Evolutionary conservation across 2,113 vertebrate genomes (phyloP), one percentile per base, ranked within the genome.

Genomic region (Passer montanus): DNA sequence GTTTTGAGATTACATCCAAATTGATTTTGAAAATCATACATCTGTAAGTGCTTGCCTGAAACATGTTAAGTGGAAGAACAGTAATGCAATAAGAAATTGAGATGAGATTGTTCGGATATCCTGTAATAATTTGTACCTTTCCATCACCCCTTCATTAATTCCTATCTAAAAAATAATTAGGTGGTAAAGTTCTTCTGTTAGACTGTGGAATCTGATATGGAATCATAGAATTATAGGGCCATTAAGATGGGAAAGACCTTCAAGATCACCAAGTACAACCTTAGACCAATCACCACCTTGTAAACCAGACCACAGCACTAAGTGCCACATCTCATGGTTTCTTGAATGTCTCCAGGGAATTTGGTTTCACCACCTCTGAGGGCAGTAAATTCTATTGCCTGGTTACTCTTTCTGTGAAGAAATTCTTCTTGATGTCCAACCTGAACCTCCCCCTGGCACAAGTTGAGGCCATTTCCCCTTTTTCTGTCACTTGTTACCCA

Each of bases 401-500:
- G n/a, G 21, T 21, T 30, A 41, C 21, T 20, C 11, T 27, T 50
- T 67, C 46, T 28, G 11, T 30, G 37, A 52, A 67, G 15, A 59
- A 67, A 46, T 67, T 67, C 50, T 56, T 49, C 43, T 43, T 46
- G 15, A 12, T 67, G 24, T 52, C 19, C 28, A 53, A 1, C 28
- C 33, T n/a, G 23, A 67, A 39, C 12, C 15, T 52, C 12, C 3
- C 9, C 9, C 24, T 75, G 46, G 16, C 39, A 30, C 28, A 37
- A 18, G 6, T 43, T 18, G 35, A 88, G 18, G 37, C 10, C 12
- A 9, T 53, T 39, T 75, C n/a, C n/a, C 7, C 8, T 18, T 67
- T 39, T 26, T 11, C 53, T 46, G 19, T n/a, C n/a, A 1, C 27
- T 44, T n/a, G 5, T 9, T 52, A 1, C 7, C 13, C 0, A 6